Conservation (phyloP, 2,113 vertebrate genomes). For the Grus americana region DNA sequence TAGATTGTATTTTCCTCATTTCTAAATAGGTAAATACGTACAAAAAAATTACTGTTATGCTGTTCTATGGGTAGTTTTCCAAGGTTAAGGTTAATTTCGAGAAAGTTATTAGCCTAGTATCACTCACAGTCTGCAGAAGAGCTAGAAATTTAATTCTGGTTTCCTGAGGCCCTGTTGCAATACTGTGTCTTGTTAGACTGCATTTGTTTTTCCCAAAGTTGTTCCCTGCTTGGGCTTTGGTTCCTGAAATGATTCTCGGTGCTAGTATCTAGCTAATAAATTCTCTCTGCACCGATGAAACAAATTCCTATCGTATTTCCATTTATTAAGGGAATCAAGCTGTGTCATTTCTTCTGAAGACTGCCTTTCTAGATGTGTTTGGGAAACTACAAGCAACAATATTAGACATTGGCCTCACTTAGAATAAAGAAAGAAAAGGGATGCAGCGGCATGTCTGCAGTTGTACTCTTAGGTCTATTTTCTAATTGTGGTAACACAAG, state of each 20-base stretch:
- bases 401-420: not conserved
- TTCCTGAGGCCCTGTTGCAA: not conserved
- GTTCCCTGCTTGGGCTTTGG: not conserved
- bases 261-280: not conserved
- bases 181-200: not conserved
- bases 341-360: not conserved
- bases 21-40: not conserved
- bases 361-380: not conserved
- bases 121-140: not conserved
- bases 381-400: not conserved
- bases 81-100: not conserved
- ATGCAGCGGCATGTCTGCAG: not conserved
- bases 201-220: not conserved
- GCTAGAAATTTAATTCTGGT: not conserved
- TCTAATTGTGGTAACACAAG: too few relatives aligned
- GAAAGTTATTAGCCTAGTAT: not conserved
- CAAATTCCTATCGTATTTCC: not conserved
- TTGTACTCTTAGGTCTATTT: too few relatives aligned
- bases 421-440: not conserved
- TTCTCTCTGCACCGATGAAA: not conserved
- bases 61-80: not conserved
- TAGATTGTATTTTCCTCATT: not conserved
- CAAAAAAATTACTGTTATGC: not conserved
- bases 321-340: not conserved
- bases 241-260: not conserved